Evolutionary conservation across 2,113 vertebrate genomes (phyloP).

Genomic region (Salvelinus namaycush): DNA sequence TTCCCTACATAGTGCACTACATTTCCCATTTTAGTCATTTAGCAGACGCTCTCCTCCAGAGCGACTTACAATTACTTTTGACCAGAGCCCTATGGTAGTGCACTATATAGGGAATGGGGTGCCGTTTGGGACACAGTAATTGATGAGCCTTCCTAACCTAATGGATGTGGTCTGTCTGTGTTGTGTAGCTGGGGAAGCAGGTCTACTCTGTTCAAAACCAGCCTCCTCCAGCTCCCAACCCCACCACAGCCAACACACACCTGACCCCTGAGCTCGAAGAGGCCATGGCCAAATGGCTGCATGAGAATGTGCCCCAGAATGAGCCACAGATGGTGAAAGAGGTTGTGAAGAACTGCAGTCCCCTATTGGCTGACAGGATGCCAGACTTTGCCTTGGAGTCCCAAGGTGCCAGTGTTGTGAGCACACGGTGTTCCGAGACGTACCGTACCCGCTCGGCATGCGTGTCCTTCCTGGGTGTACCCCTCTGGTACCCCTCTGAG

Average conservation of each 20-base stretch:
- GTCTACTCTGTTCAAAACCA: conserved; percentile 38
- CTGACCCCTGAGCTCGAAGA: conserved; percentile 64
- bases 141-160: no score
- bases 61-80: no score
- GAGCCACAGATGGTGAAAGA: background rate
- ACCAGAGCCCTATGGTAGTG: no score
- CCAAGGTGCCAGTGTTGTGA: conserved; percentile 89
- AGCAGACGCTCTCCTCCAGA: no score
- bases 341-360: conserved; percentile 20
- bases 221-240: conserved; percentile 38
- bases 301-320: conserved; percentile 29
- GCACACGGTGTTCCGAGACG: conserved; percentile 92
- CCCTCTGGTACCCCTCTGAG: conserved; percentile 92
- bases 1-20: no score
- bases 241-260: background rate
- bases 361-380: conserved; percentile 71
- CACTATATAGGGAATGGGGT: no score
- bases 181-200: conserved; percentile 53
- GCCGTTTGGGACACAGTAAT: no score
- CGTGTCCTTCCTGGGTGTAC: conserved; percentile 90
- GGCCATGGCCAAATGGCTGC: conserved; percentile 65
- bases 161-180: background rate
- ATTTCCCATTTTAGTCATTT: no score
- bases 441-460: conserved; percentile 85
- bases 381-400: conserved; percentile 91